Percentiles rank a stretch among this genome's conserved stretches.
Evolutionary conservation across 2,797 vertebrate genomes (phyloP).

Genomic region (Tympanoctomys barrerae): DNA sequence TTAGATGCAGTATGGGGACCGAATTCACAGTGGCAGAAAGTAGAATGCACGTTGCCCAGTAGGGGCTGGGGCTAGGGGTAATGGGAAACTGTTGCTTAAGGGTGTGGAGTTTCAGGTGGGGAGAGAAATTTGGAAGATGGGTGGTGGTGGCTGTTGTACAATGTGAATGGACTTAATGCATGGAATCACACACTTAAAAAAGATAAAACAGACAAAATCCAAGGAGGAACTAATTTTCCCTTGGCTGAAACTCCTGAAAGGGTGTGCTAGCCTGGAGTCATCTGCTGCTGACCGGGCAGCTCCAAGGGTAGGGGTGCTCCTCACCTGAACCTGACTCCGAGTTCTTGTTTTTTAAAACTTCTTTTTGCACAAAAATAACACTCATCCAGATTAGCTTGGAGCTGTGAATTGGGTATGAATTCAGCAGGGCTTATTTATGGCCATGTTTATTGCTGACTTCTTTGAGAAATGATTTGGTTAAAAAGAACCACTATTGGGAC

Average conservation of each 20-base stretch:
- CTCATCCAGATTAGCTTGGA: not conserved
- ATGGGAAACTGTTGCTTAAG: not conserved
- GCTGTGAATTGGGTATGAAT: not conserved
- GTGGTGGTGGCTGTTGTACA: not conserved
- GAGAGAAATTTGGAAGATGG: not conserved
- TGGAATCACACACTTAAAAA: not conserved
- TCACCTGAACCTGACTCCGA: not conserved
- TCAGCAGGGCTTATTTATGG: not conserved
- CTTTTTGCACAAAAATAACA: not conserved
- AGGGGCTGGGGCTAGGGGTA: not conserved
- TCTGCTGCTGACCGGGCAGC: not conserved
- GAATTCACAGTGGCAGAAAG: not conserved
- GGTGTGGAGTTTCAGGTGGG: not conserved
- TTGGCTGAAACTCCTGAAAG: not conserved
- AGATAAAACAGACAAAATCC: not conserved
- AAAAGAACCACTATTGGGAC: not conserved
- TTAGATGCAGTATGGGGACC: not conserved
- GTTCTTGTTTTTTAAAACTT: not conserved
- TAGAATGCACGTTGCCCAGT: not conserved
- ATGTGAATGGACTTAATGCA: not conserved
- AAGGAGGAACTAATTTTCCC: not conserved
- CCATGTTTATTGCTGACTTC: not conserved
- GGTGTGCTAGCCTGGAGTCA: not conserved
- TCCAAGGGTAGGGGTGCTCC: not conserved
- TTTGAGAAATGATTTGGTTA: constrained; percentile 28